These are phyloP conservation scores for Laupala kohalensis DNA, from an alignment of 1,140 invertebrate genomes.

Conservation along the genomic window DNA sequence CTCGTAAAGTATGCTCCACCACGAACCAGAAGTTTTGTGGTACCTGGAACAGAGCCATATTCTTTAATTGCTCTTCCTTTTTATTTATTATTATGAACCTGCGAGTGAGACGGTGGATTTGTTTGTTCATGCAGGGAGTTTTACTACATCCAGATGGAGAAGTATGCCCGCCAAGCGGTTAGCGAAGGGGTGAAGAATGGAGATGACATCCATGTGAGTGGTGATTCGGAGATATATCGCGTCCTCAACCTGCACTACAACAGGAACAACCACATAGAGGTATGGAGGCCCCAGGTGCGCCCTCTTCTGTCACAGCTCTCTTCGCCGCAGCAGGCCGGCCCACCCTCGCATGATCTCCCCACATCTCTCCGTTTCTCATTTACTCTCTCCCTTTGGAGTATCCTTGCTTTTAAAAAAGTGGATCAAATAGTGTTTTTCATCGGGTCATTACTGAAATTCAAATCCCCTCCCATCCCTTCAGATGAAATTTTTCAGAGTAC, in stretches of 20 bases:
- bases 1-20: slow-evolving; percentile 89
- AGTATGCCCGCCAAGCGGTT: slow-evolving; percentile 94
- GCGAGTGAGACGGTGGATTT: too few species aligned
- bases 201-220: slow-evolving; percentile 85
- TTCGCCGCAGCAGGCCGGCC: neutral
- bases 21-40: slow-evolving; percentile 93
- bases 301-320: neutral
- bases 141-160: slow-evolving; percentile 99
- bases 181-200: slow-evolving; percentile 88
- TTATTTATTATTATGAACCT: too few species aligned
- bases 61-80: too few species aligned
- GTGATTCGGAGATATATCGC: slow-evolving; percentile 93
- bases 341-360: too few species aligned
- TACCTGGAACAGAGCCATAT: slow-evolving; percentile 62
- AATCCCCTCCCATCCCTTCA: too few species aligned
- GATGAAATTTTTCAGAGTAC: too few species aligned
- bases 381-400: too few species aligned
- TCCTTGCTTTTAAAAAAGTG: too few species aligned
- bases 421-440: too few species aligned
- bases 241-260: slow-evolving; percentile 99
- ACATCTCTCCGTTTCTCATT: too few species aligned
- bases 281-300: slow-evolving; percentile 54
- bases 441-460: too few species aligned
- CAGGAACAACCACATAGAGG: slow-evolving; percentile 99
- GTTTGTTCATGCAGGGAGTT: slow-evolving; percentile 99